Conservation (phyloP, 64 coral and sea anemone species). For the Montipora capricornis region DNA sequence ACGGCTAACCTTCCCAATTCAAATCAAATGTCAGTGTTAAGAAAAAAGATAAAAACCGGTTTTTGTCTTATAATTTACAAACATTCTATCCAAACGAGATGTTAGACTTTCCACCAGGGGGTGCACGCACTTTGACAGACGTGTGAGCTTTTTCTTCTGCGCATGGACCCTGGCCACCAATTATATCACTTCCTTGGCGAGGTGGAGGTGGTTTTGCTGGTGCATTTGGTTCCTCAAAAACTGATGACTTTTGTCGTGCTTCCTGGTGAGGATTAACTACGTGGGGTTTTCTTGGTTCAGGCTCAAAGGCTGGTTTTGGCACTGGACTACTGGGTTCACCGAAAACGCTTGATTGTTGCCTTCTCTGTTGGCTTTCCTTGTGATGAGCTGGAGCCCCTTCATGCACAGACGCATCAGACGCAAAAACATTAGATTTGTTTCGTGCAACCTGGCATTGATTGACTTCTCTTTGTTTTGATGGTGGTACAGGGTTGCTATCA, state of each 20-base stretch:
- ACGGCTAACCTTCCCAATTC: neutral
- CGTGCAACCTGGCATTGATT: conserved; percentile 89
- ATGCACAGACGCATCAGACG: neutral
- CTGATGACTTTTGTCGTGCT: conserved; percentile 60
- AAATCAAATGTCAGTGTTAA: conserved; percentile 28
- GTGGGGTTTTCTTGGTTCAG: conserved; percentile 24
- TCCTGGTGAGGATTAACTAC: conserved; percentile 56
- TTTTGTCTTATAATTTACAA: neutral
- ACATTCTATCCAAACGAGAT: conserved; percentile 78
- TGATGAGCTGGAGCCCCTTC: conserved; percentile 18
- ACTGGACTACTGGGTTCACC: conserved; percentile 33
- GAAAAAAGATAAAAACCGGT: neutral
- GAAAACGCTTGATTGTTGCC: conserved; percentile 75
- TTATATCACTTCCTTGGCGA: conserved; percentile 53
- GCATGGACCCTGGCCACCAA: neutral
- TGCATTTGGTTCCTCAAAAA: conserved; percentile 62
- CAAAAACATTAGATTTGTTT: conserved; percentile 96
- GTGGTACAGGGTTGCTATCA: conserved; percentile 22
- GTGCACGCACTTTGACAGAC: conserved; percentile 75
- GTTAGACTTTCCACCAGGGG: conserved; percentile 84
- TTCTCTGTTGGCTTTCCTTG: conserved; percentile 56
- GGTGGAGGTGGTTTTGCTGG: conserved; percentile 37
- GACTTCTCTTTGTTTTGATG: conserved; percentile 51
- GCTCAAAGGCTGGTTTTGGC: conserved; percentile 19
- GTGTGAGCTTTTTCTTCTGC: conserved; percentile 72